Evolutionary conservation across 35 echinoderm and acorn worm species (phyloP).

Genomic region (Apostichopus californicus): DNA sequence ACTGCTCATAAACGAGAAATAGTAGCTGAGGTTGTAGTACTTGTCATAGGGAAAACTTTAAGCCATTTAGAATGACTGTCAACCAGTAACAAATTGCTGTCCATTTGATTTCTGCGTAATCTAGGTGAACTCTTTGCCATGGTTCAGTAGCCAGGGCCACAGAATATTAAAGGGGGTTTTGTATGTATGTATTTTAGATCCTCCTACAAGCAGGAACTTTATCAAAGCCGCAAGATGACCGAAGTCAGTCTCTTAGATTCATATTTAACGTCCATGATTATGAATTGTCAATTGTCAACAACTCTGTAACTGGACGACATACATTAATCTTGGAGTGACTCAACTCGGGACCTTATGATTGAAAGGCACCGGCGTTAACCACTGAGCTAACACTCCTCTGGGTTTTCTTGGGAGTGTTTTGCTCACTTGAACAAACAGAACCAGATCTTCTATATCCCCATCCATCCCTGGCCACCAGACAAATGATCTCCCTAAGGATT

Average conservation of each 20-base stretch:
- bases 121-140: constrained; percentile 50
- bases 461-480: constrained; percentile 61
- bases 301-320: no score
- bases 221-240: no score
- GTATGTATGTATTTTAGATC: no score
- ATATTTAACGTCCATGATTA: no score
- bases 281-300: no score
- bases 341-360: no score
- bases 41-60: constrained; percentile 51
- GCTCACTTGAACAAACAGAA: background rate
- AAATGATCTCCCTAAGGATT: constrained; percentile 23
- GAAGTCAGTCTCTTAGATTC: no score
- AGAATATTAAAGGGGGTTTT: background rate
- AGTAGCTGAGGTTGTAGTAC: constrained; percentile 35
- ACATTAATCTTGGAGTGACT: no score
- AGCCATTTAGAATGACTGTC: constrained; percentile 51
- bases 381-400: background rate
- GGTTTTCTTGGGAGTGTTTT: background rate
- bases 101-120: constrained; percentile 19
- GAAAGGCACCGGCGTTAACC: no score
- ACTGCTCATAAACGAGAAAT: constrained; percentile 10
- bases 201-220: no score
- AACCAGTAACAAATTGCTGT: constrained; percentile 41
- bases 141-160: constrained; percentile 43
- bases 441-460: constrained; percentile 26